A percentile compares a stretch with the other conserved stretches of the same genome.
phyloP scores from a whole-genome alignment of 2,888 invertebrate species.

The Heliconius aoede region DNA sequence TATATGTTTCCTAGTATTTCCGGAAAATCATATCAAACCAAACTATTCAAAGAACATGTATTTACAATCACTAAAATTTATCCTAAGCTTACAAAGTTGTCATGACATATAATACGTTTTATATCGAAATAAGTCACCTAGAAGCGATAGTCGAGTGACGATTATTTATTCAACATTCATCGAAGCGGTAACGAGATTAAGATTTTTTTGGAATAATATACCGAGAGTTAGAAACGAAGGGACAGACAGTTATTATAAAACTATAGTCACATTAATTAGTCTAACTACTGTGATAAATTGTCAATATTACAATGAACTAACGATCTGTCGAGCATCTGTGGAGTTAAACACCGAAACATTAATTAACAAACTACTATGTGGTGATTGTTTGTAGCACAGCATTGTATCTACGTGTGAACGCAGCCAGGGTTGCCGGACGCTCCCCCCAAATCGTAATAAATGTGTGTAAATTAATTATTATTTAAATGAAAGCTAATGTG shows the following conservation, averaged over 20 bases:
- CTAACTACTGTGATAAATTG: constrained; percentile 69
- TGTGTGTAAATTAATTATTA: constrained; percentile 7
- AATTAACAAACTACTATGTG: constrained; percentile 63
- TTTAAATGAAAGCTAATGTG: constrained; percentile 12
- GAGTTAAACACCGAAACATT: constrained; percentile 59
- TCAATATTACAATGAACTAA: constrained; percentile 48
- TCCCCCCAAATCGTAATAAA: constrained; percentile 19
- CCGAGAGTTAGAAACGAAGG: constrained; percentile 52
- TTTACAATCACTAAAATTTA: constrained; percentile 74
- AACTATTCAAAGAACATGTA: constrained; percentile 60
- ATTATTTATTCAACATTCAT: constrained; percentile 70
- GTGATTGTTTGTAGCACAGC: constrained; percentile 68
- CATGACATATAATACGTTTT: constrained; percentile 53
- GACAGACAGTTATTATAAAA: constrained; percentile 64
- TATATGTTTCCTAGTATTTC: constrained; percentile 48
- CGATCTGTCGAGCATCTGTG: constrained; percentile 26
- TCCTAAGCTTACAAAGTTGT: constrained; percentile 69
- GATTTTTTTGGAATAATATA: constrained; percentile 62
- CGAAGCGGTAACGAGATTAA: constrained; percentile 72
- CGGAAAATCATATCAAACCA: constrained; percentile 64
- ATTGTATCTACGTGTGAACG: constrained; percentile 53
- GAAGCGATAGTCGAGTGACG: constrained; percentile 74
- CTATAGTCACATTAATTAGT: constrained; percentile 73
- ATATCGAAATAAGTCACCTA: constrained; percentile 67
- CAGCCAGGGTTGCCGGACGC: constrained; percentile 20